These are phyloP conservation scores for Xestia sexstrigata DNA, from an alignment of 2,888 invertebrate genomes.

Conservation along the genomic window DNA sequence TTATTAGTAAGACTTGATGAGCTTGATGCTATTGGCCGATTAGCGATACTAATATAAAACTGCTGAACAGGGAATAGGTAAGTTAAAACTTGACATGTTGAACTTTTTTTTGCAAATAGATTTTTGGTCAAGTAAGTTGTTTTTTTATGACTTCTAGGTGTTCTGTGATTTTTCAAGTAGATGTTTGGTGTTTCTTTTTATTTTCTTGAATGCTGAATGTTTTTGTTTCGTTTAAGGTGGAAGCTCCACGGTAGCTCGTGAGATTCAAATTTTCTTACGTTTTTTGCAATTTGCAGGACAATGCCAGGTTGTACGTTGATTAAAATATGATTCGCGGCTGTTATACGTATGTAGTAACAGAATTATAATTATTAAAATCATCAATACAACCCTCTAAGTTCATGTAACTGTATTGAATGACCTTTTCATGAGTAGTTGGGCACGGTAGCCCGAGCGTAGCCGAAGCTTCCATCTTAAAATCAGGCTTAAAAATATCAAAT, in stretches of 20 bases:
- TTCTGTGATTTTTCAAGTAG: conserved; percentile 27
- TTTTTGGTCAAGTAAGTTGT: conserved; percentile 43
- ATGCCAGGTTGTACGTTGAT: no score
- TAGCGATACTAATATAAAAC: conserved; percentile 30
- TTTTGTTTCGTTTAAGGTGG: conserved; percentile 9
- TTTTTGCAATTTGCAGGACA: no score
- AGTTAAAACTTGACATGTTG: conserved; percentile 1
- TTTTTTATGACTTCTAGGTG: conserved; percentile 28
- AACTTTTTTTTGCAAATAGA: conserved; percentile 14
- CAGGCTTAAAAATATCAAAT: conserved; percentile 5
- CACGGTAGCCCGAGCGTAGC: no score
- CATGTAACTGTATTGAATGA: no score
- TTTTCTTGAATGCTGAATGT: conserved; percentile 36
- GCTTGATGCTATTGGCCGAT: conserved; percentile 41
- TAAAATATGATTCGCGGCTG: no score
- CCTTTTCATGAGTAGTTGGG: no score
- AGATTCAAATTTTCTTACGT: no score
- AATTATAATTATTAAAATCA: no score
- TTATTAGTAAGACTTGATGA: conserved; percentile 45
- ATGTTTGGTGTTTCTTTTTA: conserved; percentile 8
- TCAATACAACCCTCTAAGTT: no score
- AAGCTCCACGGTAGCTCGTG: no score
- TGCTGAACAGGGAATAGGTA: conserved; percentile 38
- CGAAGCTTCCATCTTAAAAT: not conserved
- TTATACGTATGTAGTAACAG: no score